phyloP scores from a whole-genome alignment of 37 sponge, comb jelly and placozoan species.

The Halichondria panicea region DNA sequence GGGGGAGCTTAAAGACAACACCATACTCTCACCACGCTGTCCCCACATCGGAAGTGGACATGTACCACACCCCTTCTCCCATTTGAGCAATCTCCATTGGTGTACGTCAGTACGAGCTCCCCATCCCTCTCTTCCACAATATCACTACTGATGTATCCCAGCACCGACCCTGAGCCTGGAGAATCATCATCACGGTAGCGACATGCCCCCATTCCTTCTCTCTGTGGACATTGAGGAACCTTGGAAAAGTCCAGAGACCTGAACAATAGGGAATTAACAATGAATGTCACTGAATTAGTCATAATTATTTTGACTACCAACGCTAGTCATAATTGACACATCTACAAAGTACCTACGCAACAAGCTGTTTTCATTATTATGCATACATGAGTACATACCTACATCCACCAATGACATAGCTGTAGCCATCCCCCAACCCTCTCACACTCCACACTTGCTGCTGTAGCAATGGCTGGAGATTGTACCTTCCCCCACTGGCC shows the following conservation, averaged over 20 bases:
- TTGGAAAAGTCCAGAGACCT: conserved; percentile 20
- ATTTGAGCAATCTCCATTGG: conserved; percentile 43
- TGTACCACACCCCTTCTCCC: conserved; percentile 11
- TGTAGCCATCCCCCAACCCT: not conserved
- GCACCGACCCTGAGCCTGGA: not conserved
- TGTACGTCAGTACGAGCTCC: conserved; percentile 36
- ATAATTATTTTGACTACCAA: not conserved
- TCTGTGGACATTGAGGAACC: conserved; percentile 26
- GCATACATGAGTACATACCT: conserved; percentile 1
- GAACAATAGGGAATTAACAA: not conserved
- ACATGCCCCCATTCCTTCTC: conserved; percentile 54
- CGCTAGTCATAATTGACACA: not conserved
- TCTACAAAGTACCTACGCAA: not conserved
- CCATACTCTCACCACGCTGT: conserved; percentile 2
- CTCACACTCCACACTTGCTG: conserved; percentile 22
- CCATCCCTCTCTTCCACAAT: conserved; percentile 45
- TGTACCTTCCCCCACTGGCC: conserved; percentile 60
- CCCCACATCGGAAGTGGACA: conserved; percentile 40
- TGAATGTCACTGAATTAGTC: not conserved
- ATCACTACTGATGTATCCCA: conserved; percentile 53
- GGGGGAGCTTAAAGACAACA: too few relatives aligned
- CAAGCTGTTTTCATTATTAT: not conserved
- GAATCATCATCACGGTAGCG: not conserved
- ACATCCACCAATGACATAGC: conserved; percentile 57
- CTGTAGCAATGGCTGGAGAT: conserved; percentile 49